phyloP scores from a whole-genome alignment of 2,888 invertebrate species.

The Drosophila aldrichi region DNA sequence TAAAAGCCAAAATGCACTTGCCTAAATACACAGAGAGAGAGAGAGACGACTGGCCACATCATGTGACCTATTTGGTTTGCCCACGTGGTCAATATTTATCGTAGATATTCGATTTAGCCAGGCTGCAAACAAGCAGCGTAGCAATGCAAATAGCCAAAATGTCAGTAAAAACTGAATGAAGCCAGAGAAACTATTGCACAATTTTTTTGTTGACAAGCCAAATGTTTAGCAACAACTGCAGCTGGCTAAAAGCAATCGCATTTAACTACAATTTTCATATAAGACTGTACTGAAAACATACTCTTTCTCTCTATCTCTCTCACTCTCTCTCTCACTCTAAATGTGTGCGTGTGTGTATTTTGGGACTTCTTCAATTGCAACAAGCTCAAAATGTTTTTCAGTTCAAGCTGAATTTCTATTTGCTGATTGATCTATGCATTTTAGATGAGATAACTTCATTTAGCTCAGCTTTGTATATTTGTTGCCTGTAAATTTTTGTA shows the following conservation, averaged over 20 bases:
- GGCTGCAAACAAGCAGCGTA: constrained; percentile 37
- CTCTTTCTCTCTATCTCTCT: neutral
- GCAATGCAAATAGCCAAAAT: constrained; percentile 37
- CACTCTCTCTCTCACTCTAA: neutral
- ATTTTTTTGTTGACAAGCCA: constrained; percentile 39
- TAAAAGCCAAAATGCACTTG: constrained; percentile 76
- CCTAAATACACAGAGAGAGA: constrained; percentile 43
- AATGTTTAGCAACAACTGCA: constrained; percentile 27
- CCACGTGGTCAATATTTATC: constrained; percentile 64
- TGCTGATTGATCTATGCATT: too few species aligned
- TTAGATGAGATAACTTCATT: too few species aligned
- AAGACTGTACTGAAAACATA: neutral
- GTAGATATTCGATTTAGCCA: constrained; percentile 40
- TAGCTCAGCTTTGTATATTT: too few species aligned
- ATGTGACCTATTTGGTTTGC: constrained; percentile 56
- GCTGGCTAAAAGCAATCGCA: constrained; percentile 2
- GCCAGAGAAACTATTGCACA: constrained; percentile 32
- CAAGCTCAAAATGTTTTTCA: too few species aligned
- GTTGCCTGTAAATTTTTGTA: too few species aligned
- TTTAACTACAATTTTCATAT: constrained; percentile 5
- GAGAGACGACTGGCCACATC: neutral
- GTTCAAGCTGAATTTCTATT: too few species aligned
- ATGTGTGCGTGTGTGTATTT: too few species aligned
- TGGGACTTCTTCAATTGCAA: too few species aligned
- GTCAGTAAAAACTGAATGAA: constrained; percentile 3